Conservation (phyloP, 2,113 vertebrate species). For the Vireo altiloquus region DNA sequence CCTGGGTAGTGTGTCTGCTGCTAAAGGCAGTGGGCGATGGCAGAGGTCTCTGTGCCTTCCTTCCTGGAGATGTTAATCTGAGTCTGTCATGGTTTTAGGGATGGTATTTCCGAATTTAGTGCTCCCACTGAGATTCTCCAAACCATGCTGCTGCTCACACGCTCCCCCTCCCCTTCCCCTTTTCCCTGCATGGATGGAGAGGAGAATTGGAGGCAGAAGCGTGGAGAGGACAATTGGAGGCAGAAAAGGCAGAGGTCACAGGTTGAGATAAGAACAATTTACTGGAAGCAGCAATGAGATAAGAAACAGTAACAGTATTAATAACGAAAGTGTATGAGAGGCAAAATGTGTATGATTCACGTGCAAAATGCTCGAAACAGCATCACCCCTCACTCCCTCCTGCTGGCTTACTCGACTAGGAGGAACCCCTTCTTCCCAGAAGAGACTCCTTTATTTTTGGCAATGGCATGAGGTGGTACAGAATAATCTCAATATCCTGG, state of each 20-base stretch:
- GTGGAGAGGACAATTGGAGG: background rate
- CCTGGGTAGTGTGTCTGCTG: background rate
- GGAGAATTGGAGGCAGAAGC: background rate
- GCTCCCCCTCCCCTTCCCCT: background rate
- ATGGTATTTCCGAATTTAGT: background rate
- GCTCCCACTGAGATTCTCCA: background rate
- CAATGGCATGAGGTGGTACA: background rate
- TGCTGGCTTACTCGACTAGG: background rate
- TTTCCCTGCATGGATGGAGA: background rate
- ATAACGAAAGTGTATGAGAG: background rate
- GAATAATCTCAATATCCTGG: background rate
- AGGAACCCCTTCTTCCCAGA: background rate
- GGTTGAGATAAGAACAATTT: background rate
- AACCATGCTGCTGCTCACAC: accelerated
- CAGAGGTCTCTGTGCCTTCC: background rate
- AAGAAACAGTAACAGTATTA: background rate
- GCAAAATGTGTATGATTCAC: background rate
- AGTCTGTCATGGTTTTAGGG: background rate
- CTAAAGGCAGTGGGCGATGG: background rate
- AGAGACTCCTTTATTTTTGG: background rate
- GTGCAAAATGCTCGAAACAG: background rate
- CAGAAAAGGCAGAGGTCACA: background rate
- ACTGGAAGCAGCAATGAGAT: background rate
- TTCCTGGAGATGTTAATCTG: background rate
- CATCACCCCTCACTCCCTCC: background rate